Evolutionary conservation across 2,888 invertebrate genomes (phyloP), one percentile per base, ranked within the genome.

Genomic region (Morpho achilles): DNA sequence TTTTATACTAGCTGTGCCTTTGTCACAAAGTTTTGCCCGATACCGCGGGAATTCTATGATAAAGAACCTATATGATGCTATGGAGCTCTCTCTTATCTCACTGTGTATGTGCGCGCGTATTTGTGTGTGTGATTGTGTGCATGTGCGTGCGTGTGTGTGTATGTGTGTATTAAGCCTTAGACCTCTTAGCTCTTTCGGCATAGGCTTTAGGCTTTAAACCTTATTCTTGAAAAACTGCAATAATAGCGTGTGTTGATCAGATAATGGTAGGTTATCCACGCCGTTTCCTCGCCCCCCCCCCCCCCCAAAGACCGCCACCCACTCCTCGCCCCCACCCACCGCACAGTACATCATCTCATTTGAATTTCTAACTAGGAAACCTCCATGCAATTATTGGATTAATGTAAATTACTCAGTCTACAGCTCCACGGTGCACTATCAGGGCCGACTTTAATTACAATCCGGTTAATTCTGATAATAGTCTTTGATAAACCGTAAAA

Each of bases 301-400:
- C 82, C 82, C 69, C 16, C 82, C 69, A 74, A 81, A 83, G 80
- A 79, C 80, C 67, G 64, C 57, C 65, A 83, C 84, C 75, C 64
- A 67, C 74, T 75, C 72, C 73, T 77, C 75, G 54, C 73, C 81
- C 82, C 74, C 60, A 65, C 65, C 66, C 67, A 69, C 74, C 79
- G 72, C 81, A 80, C 91, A 91, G 93, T 93, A 93, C 94, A 93
- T 94, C 94, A 94, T 93, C 95, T 95, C 94, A 95, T 95, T 95
- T 95, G 95, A 95, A 95, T 95, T 95, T 95, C 95, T 95, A 95
- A 95, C 95, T 95, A 95, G 95, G 94, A 94, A 94, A 95, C 95
- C 95, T 94, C 95, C 95, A 94, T 95, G 95, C 95, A 95, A 95
- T 95, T 95, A 95, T 95, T 95, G 95, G 95, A 95, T 95, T 95